A percentile compares a stretch with the other conserved stretches of the same genome.
phyloP scores from a whole-genome alignment of 2,888 invertebrate species.

The Encarsia formosa region DNA sequence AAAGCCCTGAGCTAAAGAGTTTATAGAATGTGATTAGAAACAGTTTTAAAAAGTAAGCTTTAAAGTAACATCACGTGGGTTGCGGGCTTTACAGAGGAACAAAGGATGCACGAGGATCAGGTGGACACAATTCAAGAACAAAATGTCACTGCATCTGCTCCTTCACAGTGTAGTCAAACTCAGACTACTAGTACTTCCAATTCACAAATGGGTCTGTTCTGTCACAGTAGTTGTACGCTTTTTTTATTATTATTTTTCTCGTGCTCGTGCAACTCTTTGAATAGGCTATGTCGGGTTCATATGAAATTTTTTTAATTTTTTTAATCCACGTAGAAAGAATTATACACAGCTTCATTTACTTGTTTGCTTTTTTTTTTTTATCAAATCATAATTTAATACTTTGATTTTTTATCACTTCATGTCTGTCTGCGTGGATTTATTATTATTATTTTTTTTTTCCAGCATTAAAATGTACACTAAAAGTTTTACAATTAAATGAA shows the following conservation, averaged over 20 bases:
- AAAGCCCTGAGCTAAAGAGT: no score
- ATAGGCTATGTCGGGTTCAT: conserved; percentile 17
- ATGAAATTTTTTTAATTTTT: conserved; percentile 11
- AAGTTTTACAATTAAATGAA: no score
- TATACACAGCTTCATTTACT: no score
- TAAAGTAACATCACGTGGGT: conserved; percentile 41
- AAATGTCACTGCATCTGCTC: conserved; percentile 45
- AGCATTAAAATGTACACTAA: conserved; percentile 13
- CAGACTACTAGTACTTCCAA: conserved; percentile 49
- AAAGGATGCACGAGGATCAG: conserved; percentile 47
- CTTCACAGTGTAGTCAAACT: conserved; percentile 49
- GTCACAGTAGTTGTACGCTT: conserved; percentile 46
- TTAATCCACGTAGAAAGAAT: conserved; percentile 18
- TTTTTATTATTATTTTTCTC: conserved; percentile 30
- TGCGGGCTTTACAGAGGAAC: conserved; percentile 51
- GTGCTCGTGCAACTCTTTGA: conserved; percentile 25
- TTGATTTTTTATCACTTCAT: background rate
- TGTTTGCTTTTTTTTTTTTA: background rate
- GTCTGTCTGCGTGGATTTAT: conserved; percentile 20
- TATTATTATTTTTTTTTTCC: conserved; percentile 8
- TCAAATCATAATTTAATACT: background rate
- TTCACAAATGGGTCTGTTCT: conserved; percentile 51
- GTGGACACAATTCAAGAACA: conserved; percentile 46
- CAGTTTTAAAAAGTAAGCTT: conserved; percentile 22
- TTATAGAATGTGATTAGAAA: conserved; percentile 12